phyloP scores from a whole-genome alignment of 2,113 vertebrate genomes.

The Pedionomus torquatus region DNA sequence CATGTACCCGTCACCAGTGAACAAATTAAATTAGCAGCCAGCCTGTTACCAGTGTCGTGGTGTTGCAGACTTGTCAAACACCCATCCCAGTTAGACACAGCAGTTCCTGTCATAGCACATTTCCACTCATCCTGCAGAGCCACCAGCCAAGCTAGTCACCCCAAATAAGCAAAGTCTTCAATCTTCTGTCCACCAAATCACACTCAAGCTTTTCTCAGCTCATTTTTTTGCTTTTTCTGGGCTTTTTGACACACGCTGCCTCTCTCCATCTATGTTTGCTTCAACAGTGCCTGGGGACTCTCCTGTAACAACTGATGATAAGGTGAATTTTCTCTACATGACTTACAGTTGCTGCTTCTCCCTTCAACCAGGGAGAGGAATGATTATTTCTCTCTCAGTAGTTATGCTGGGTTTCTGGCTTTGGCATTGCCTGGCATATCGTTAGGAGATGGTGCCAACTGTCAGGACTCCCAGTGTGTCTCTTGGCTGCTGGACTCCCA shows the following conservation, averaged over 20 bases:
- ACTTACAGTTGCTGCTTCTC: neutral
- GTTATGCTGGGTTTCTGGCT: neutral
- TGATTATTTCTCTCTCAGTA: conserved; percentile 10
- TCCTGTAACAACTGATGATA: neutral
- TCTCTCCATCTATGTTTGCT: neutral
- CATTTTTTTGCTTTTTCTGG: neutral
- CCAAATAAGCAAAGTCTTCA: conserved; percentile 26
- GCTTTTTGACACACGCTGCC: neutral
- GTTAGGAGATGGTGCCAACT: neutral
- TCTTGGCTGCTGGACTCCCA: neutral
- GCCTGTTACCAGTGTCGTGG: neutral
- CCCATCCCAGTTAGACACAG: neutral
- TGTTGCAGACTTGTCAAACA: neutral
- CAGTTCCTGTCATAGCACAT: neutral
- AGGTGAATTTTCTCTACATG: neutral
- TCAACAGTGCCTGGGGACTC: neutral
- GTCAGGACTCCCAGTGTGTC: neutral
- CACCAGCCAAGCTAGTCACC: neutral
- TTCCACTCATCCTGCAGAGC: neutral
- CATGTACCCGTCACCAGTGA: neutral
- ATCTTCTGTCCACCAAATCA: neutral
- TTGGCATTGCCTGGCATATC: neutral
- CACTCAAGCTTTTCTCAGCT: neutral
- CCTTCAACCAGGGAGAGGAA: neutral
- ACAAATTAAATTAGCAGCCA: neutral